Percentiles rank a stretch among this genome's conserved stretches.
Evolutionary conservation across 2,797 vertebrate species (phyloP).

Genomic region (Manis crassicaudata): DNA sequence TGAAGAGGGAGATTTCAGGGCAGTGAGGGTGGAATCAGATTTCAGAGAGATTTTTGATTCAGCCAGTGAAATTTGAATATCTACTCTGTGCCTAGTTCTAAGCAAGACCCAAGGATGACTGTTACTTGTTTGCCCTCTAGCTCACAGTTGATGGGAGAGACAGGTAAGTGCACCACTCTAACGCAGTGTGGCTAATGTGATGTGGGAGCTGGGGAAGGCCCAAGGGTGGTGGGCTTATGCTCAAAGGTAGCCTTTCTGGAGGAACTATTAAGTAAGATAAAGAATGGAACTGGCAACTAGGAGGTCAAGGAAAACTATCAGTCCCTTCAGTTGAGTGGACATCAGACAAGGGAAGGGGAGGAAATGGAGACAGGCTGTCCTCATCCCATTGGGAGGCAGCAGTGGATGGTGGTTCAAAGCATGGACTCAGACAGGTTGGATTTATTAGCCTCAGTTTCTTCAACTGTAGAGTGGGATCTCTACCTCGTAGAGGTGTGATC

Average conservation of each 20-base stretch:
- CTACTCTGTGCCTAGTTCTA: neutral
- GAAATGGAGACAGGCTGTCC: neutral
- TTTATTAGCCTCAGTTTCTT: neutral
- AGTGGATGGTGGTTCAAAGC: neutral
- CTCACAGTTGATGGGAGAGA: neutral
- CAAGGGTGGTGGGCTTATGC: neutral
- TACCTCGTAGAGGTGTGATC: neutral
- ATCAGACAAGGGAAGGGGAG: neutral
- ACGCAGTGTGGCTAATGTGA: neutral
- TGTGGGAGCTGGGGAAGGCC: neutral
- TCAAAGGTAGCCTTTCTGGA: neutral
- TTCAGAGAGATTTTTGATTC: slow-evolving; percentile 35
- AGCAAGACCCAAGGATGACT: neutral
- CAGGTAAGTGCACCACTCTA: neutral
- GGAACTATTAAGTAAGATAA: neutral
- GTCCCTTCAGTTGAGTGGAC: neutral
- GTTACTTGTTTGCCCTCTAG: neutral
- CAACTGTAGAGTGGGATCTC: neutral
- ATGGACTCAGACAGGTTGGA: neutral
- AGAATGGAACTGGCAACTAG: neutral
- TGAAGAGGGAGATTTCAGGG: slow-evolving; percentile 1
- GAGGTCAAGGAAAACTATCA: neutral
- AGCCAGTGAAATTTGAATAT: neutral
- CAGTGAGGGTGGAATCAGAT: neutral
- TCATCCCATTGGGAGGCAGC: neutral